These are phyloP conservation scores for Petrocephalus zakoni DNA, from an alignment of 2,113 vertebrate genomes.

Conservation along the genomic window DNA sequence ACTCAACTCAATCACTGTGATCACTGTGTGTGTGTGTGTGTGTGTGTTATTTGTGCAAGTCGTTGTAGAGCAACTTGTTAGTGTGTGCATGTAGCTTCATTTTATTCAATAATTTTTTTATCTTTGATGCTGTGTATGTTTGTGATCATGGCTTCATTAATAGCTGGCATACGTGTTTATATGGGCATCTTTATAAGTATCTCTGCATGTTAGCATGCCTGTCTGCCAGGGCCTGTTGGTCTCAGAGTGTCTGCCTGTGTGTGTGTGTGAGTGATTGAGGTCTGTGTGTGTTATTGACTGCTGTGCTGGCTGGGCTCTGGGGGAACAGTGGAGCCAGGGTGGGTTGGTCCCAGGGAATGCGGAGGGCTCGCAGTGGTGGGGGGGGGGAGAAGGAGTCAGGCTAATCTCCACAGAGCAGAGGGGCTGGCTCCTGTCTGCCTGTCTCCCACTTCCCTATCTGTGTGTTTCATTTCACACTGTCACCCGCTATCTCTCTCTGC, in stretches of 20 bases:
- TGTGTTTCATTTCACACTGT: conserved; percentile 83
- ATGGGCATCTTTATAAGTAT: neutral
- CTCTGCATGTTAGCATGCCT: conserved; percentile 2
- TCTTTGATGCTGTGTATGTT: neutral
- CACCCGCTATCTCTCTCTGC: conserved; percentile 68
- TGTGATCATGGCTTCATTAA: neutral
- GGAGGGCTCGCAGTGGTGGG: conserved; percentile 43
- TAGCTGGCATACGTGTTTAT: neutral
- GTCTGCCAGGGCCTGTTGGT: neutral
- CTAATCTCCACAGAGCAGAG: conserved; percentile 71
- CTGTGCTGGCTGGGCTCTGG: neutral
- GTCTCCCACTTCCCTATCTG: conserved; percentile 73
- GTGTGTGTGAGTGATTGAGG: conserved; percentile 8
- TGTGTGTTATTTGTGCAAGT: neutral
- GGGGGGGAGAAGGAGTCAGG: conserved; percentile 67
- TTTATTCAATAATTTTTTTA: neutral
- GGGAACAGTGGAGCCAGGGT: conserved; percentile 54
- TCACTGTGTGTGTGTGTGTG: neutral
- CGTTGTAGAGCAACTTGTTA: neutral
- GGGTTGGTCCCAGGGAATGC: conserved; percentile 72
- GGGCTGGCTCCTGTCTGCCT: conserved; percentile 80
- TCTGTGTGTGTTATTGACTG: neutral
- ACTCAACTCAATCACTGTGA: neutral
- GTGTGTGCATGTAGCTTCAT: neutral
- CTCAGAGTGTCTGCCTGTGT: conserved; percentile 1